Base-by-base conservation (phyloP, 2,113 vertebrate genomes). In the Anser brachyrhynchus region DNA sequence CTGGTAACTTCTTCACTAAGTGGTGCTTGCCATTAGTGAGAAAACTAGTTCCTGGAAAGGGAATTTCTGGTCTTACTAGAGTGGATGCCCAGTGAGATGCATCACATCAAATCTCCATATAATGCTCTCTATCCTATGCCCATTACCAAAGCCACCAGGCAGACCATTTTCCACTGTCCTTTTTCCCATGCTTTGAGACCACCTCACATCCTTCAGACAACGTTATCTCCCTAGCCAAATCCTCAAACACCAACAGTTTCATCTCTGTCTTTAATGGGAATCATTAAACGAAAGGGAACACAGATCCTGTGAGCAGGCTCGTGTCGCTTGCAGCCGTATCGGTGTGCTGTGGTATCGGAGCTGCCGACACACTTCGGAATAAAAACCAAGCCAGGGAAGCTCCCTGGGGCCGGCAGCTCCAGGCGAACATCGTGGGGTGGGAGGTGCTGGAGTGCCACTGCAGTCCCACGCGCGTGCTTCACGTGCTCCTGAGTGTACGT, bases 181-280 rank as follows among this genome's bases (percentile, higher is more conserved):
- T 62, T 67, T 23, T 46, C 52, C 72, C 3, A 1, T 37, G 31
- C 83, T 44, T 78, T 67, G 35, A 89, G 43, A 78, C 35, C 23
- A 72, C 21, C 44, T 66, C 25, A 55, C 81, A 33, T 14, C 80
- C 57, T 91, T 78, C 62, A 81, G 49, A 82, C 2, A 1, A 22
- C 16, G 13, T 66, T 73, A 29, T 10, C 61, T 71, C 73, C 35
- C 44, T 72, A 62, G 71, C 62, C 77, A 87, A 92, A 79, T 54
- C 74, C 75, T 87, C 71, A 70, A 92, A 95, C 91, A 89, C 44
- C 46, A 35, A 6, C 41, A 54, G 31, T 83, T 95, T 89, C 1
- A 87, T 89, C 73, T 94, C 66, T 74, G 87, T 89, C 54, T 96
- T 97, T 97, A 97, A 96, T 93, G 55, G 39, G 41, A 92, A 87